These are phyloP conservation scores for Phoebastria nigripes DNA, from an alignment of 2,797 vertebrate genomes.

Conservation along the genomic window DNA sequence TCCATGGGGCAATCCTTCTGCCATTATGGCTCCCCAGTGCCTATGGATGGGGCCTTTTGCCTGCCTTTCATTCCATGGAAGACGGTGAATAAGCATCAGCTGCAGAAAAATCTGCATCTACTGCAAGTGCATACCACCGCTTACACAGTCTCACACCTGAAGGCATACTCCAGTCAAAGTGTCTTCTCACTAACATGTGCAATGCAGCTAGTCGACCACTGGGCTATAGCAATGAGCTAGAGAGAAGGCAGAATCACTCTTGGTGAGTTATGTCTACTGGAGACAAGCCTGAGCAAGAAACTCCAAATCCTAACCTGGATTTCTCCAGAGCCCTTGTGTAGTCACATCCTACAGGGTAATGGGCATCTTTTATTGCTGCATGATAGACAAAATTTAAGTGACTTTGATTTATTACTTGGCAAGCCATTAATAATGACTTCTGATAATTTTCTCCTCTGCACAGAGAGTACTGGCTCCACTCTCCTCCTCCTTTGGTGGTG, in stretches of 20 bases:
- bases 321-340: not conserved
- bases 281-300: not conserved
- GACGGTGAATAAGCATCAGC: not conserved
- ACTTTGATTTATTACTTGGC: not conserved
- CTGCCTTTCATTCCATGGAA: not conserved
- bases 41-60: not conserved
- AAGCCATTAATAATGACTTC: not conserved
- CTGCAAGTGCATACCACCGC: not conserved
- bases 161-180: not conserved
- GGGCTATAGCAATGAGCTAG: constrained; percentile 14
- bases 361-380: not conserved
- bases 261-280: not conserved
- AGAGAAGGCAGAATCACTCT: not conserved
- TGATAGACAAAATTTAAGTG: not conserved
- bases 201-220: not conserved
- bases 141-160: no score
- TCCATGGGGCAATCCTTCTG: not conserved
- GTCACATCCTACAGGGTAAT: not conserved
- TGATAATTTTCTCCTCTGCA: not conserved
- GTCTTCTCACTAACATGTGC: not conserved
- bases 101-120: not conserved
- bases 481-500: not conserved
- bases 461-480: not conserved
- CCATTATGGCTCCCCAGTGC: rapidly evolving
- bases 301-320: not conserved